A percentile compares a stretch with the other conserved stretches of the same genome.
Conservation (phyloP, 2,888 invertebrate genomes). For the Crossocerus cetratus region DNA sequence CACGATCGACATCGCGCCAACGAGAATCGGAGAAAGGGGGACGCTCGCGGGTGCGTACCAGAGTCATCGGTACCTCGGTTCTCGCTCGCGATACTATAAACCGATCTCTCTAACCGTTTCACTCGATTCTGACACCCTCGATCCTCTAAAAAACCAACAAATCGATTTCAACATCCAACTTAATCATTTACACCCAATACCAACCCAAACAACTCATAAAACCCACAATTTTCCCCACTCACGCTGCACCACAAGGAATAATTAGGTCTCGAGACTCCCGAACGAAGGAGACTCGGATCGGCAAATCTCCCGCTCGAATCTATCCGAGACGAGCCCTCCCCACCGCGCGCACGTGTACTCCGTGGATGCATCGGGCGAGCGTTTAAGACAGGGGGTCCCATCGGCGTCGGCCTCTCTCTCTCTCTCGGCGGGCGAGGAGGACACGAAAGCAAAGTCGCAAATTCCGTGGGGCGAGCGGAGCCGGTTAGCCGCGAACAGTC, state of each 20-base stretch:
- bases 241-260: neutral
- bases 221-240: neutral
- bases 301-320: conserved; percentile 29
- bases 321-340: neutral
- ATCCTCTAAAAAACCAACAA: no score
- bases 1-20: conserved; percentile 47
- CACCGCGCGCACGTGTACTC: neutral
- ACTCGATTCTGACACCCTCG: no score
- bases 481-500: conserved; percentile 49
- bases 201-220: neutral
- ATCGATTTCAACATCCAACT: no score
- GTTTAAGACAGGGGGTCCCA: conserved; percentile 33
- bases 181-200: neutral
- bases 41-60: neutral
- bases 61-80: neutral
- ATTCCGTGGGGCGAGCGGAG: conserved; percentile 44
- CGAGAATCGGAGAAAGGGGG: neutral
- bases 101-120: neutral
- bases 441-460: conserved; percentile 55
- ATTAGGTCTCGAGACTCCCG: neutral
- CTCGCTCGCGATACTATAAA: neutral
- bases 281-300: conserved; percentile 17
- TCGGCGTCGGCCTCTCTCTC: conserved; percentile 20
- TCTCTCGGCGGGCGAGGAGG: conserved; percentile 37
- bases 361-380: neutral